These are phyloP conservation scores for Masnerella sp. DNA, from an alignment of 2,888 invertebrate species.

Conservation along the genomic window DNA sequence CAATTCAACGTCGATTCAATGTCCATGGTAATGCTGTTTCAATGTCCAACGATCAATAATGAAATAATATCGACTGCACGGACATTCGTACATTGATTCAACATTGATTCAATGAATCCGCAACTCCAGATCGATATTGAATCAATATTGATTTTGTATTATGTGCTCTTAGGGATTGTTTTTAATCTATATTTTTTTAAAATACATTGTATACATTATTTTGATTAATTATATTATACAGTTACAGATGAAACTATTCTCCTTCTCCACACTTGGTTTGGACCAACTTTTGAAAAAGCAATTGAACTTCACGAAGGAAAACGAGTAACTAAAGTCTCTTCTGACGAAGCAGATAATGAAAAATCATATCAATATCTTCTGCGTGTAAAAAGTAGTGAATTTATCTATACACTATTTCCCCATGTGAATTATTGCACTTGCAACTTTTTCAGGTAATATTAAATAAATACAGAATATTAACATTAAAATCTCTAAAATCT, in stretches of 20 bases:
- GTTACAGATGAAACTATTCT: conserved; percentile 81
- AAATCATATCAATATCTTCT: conserved; percentile 51
- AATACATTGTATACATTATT: not conserved
- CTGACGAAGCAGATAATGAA: conserved; percentile 63
- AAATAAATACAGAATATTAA: too few relatives aligned
- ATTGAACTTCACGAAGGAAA: conserved; percentile 82
- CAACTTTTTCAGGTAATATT: conserved; percentile 78
- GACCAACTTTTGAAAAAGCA: conserved; percentile 80
- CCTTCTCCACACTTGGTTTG: conserved; percentile 81
- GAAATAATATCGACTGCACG: too few relatives aligned
- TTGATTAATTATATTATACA: conserved; percentile 66
- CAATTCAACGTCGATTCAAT: conserved; percentile 89
- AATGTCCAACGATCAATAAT: too few relatives aligned
- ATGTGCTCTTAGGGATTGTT: too few relatives aligned
- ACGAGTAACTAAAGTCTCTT: conserved; percentile 79
- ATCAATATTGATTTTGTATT: too few relatives aligned
- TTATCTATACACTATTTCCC: conserved; percentile 82
- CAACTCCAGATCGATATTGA: too few relatives aligned
- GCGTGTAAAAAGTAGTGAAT: conserved; percentile 78
- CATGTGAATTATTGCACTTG: conserved; percentile 85
- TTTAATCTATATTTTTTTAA: not conserved
- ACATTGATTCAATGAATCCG: too few relatives aligned
- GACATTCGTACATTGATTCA: too few relatives aligned
- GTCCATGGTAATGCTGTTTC: too few relatives aligned
- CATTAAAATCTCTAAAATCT: not conserved